Evolutionary conservation across 2,113 vertebrate species (phyloP).

Genomic region (Bombycilla garrulus): DNA sequence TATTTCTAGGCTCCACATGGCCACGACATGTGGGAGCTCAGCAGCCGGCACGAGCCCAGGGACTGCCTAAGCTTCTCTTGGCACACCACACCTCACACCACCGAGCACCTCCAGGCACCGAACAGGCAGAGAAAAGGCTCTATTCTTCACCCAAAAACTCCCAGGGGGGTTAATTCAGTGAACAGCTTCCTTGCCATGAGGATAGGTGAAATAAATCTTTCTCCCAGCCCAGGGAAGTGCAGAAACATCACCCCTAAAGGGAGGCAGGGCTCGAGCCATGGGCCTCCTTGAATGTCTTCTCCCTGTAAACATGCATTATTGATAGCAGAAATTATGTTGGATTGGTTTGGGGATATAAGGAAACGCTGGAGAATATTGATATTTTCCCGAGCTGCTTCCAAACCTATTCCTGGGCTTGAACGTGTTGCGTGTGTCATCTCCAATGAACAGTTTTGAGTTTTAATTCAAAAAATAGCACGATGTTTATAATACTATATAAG

Average conservation of each 20-base stretch:
- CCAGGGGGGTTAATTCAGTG: neutral
- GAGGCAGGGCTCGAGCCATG: neutral
- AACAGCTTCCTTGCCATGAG: neutral
- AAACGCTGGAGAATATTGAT: neutral
- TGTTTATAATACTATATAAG: constrained; percentile 47
- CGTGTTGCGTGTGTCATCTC: neutral
- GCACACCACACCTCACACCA: neutral
- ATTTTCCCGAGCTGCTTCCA: constrained; percentile 40
- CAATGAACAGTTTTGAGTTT: neutral
- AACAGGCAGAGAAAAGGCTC: neutral
- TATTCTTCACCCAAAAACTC: neutral
- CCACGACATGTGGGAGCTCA: neutral
- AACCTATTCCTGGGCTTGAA: constrained; percentile 8
- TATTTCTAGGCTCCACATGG: neutral
- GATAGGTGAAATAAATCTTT: neutral
- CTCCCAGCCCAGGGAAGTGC: neutral
- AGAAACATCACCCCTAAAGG: neutral
- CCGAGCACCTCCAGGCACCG: accelerated
- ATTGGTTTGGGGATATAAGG: neutral
- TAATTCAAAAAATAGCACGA: constrained; percentile 38
- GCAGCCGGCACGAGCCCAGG: neutral
- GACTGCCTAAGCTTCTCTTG: neutral
- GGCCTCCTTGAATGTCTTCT: neutral
- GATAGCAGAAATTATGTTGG: neutral
- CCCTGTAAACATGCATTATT: neutral